These are phyloP conservation scores for Sebastes vulpes DNA, from an alignment of 2,797 vertebrate genomes.

Conservation along the genomic window DNA sequence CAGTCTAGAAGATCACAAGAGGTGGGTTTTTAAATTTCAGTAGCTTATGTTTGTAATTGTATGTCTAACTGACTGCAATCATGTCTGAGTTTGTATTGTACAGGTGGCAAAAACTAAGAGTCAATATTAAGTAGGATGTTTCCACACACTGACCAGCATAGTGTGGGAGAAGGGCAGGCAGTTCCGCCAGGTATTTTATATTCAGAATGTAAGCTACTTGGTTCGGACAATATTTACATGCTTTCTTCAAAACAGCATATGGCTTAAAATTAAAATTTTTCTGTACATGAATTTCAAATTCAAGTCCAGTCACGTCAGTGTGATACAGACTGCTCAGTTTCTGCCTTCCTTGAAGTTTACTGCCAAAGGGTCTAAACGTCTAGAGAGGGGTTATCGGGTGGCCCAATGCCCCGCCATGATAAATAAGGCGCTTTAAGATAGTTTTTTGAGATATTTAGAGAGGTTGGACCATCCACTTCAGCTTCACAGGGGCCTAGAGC, in stretches of 20 bases:
- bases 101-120: background rate
- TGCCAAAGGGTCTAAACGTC: background rate
- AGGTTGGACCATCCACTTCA: background rate
- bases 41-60: background rate
- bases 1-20: background rate
- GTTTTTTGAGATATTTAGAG: background rate
- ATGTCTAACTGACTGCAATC: background rate
- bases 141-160: background rate
- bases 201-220: background rate
- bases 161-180: background rate
- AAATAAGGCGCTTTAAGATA: background rate
- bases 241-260: background rate
- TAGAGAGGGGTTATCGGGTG: background rate
- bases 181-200: background rate
- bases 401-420: background rate
- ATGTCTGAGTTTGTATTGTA: background rate
- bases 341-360: background rate
- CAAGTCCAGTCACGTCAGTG: background rate
- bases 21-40: background rate
- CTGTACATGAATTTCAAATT: background rate
- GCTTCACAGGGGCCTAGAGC: background rate
- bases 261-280: background rate
- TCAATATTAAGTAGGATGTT: background rate
- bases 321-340: background rate
- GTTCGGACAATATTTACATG: background rate